A percentile compares a stretch with the other conserved stretches of the same genome.
phyloP scores from a whole-genome alignment of 2,888 invertebrate genomes.

The Drosophila fungiperda region DNA sequence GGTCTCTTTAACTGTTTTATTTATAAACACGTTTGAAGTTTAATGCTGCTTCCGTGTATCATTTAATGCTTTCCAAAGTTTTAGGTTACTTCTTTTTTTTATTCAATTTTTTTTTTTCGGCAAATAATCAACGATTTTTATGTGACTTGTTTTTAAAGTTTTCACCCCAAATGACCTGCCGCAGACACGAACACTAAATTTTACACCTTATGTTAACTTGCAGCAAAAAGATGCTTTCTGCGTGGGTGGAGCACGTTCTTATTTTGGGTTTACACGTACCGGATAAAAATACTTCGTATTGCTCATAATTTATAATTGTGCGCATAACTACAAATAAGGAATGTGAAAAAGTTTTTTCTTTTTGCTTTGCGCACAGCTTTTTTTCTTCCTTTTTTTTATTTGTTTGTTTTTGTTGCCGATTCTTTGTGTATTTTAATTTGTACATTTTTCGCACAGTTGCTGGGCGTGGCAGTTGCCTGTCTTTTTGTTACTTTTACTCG shows the following conservation, averaged over 20 bases:
- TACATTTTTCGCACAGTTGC: slow-evolving; percentile 27
- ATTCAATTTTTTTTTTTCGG: slow-evolving; percentile 25
- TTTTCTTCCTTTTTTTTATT: slow-evolving; percentile 15
- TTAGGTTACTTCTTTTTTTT: slow-evolving; percentile 27
- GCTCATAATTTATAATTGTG: slow-evolving; percentile 55
- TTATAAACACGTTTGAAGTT: slow-evolving; percentile 15
- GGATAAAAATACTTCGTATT: slow-evolving; percentile 28
- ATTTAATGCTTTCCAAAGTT: slow-evolving; percentile 43
- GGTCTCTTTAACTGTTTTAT: slow-evolving; percentile 10
- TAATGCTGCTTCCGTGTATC: slow-evolving; percentile 21
- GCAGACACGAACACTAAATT: slow-evolving; percentile 15
- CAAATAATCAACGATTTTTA: slow-evolving; percentile 55
- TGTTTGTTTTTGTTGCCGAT: slow-evolving; percentile 6
- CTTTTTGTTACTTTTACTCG: slow-evolving; percentile 63
- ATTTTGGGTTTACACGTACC: slow-evolving; percentile 13
- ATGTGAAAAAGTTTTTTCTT: slow-evolving; percentile 33
- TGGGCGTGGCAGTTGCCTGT: slow-evolving; percentile 15
- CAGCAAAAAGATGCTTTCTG: slow-evolving; percentile 20
- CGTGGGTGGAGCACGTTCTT: slow-evolving; percentile 8
- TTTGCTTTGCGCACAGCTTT: slow-evolving; percentile 29
- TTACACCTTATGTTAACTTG: slow-evolving; percentile 49
- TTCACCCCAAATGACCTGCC: slow-evolving; percentile 14
- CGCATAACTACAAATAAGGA: slow-evolving; percentile 18
- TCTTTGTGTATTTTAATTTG: slow-evolving; percentile 47
- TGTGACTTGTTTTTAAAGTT: slow-evolving; percentile 58